phyloP scores from a whole-genome alignment of 2,888 invertebrate genomes.

The Hirtodrosophila histrioides region DNA sequence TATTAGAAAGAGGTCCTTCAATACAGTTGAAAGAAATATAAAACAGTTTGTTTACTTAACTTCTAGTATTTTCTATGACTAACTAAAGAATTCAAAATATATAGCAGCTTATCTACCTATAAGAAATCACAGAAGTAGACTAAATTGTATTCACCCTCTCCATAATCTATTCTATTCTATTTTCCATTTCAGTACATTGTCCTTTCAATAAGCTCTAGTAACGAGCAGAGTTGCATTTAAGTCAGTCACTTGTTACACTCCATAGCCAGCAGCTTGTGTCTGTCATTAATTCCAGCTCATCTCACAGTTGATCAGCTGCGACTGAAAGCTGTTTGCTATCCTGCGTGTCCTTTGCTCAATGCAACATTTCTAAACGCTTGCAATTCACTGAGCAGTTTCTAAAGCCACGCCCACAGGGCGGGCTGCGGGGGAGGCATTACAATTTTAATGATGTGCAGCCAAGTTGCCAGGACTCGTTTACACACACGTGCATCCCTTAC shows the following conservation, averaged over 20 bases:
- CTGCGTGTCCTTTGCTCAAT: constrained; percentile 9
- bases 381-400: constrained; percentile 56
- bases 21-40: too few relatives aligned
- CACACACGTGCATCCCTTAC: constrained; percentile 7
- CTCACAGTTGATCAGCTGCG: constrained; percentile 55
- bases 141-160: too few relatives aligned
- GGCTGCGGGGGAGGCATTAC: constrained; percentile 47
- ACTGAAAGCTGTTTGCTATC: constrained; percentile 1
- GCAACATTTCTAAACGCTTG: constrained; percentile 53
- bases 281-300: constrained; percentile 50
- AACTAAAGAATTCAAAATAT: too few relatives aligned
- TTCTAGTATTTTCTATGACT: too few relatives aligned
- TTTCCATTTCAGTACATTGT: too few relatives aligned
- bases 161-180: not conserved
- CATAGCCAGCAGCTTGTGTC: constrained; percentile 20
- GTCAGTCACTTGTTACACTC: too few relatives aligned
- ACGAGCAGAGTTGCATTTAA: too few relatives aligned
- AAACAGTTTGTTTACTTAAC: too few relatives aligned
- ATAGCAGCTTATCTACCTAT: too few relatives aligned
- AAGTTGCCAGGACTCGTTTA: constrained; percentile 25
- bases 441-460: constrained; percentile 73
- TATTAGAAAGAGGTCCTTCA: too few relatives aligned
- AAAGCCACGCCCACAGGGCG: constrained; percentile 55
- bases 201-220: too few relatives aligned
- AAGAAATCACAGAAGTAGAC: too few relatives aligned